These are phyloP conservation scores for Tenthredo livida DNA, from an alignment of 2,888 invertebrate species.

Conservation along the genomic window DNA sequence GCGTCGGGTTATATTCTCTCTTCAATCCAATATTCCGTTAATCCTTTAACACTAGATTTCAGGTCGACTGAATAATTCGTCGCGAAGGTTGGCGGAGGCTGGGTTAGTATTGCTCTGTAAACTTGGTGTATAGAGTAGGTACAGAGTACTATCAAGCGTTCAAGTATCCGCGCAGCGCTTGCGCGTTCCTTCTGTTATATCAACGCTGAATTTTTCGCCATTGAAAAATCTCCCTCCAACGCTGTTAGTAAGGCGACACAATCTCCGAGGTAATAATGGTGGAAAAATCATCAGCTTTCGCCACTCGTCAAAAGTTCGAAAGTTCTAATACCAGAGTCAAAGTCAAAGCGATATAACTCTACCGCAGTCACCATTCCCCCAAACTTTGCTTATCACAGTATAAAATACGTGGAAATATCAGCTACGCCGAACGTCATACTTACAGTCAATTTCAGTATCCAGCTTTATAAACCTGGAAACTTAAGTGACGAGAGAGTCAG, in stretches of 20 bases:
- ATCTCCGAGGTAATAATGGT: neutral
- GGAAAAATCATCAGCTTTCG: neutral
- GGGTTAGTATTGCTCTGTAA: neutral
- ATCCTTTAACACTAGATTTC: constrained; percentile 29
- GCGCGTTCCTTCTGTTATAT: neutral
- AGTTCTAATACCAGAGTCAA: neutral
- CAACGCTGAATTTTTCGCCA: constrained; percentile 8
- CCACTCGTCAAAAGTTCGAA: neutral
- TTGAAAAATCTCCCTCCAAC: neutral
- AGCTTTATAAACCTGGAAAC: neutral
- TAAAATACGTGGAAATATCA: neutral
- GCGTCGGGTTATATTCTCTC: neutral
- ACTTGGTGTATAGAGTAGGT: neutral
- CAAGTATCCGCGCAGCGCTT: constrained; percentile 7
- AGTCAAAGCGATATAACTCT: neutral
- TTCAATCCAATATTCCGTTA: neutral
- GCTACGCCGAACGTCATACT: neutral
- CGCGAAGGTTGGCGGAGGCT: neutral
- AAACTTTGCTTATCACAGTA: neutral
- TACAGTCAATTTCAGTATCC: neutral
- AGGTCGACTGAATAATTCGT: constrained; percentile 28
- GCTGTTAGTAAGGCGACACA: neutral
- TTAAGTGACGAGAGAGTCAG: neutral
- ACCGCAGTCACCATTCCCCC: neutral
- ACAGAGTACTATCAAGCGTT: neutral